phyloP scores from a whole-genome alignment of 2,797 vertebrate genomes.

The Odontamblyopus lacepedii region DNA sequence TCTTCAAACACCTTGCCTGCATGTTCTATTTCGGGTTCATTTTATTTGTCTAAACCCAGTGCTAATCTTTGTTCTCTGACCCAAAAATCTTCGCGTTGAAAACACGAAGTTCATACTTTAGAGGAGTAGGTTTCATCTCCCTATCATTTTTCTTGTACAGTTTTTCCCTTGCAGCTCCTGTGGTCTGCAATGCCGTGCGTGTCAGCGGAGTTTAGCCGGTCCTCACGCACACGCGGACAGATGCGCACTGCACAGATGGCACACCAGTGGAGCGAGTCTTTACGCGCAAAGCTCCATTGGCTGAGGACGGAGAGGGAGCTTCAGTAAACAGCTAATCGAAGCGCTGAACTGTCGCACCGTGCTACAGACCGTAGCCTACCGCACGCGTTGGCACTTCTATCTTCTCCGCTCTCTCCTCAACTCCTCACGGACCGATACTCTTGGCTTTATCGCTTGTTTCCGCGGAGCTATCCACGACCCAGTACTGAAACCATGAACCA shows the following conservation, averaged over 20 bases:
- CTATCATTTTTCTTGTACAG: background rate
- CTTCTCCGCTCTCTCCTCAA: background rate
- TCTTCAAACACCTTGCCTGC: too few species aligned
- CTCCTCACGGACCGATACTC: background rate
- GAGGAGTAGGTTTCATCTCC: too few species aligned
- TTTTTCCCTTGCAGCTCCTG: background rate
- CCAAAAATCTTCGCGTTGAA: background rate
- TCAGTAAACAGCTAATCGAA: constrained; percentile 26
- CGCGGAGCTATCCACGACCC: constrained; percentile 55
- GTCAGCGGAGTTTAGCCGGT: background rate
- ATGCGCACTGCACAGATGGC: constrained; percentile 41
- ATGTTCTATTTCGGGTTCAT: background rate
- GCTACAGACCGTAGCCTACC: background rate
- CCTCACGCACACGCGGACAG: background rate
- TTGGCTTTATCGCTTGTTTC: background rate
- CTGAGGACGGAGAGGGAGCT: constrained; percentile 32
- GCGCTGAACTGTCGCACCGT: constrained; percentile 6
- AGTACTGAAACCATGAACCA: constrained; percentile 86
- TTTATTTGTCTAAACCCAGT: background rate
- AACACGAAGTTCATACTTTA: background rate
- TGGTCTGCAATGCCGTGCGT: background rate
- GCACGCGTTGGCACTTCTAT: background rate
- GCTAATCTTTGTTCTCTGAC: background rate
- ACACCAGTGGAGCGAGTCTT: constrained; percentile 40
- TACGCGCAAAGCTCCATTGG: constrained; percentile 52